Conservation (phyloP, 2,797 vertebrate genomes). For the Channallabes apus region DNA sequence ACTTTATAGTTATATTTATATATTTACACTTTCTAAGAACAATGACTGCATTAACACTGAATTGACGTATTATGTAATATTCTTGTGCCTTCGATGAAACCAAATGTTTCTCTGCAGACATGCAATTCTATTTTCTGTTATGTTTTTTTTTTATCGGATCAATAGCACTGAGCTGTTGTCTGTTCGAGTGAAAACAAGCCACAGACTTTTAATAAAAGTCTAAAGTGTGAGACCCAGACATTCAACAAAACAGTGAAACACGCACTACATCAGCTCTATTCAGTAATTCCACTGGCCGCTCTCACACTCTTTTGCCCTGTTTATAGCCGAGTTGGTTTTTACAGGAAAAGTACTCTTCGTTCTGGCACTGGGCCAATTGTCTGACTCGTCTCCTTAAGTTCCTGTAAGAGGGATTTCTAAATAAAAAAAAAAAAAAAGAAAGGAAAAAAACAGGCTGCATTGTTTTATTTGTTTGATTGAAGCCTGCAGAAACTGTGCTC, state of each 20-base stretch:
- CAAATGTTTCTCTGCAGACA: background rate
- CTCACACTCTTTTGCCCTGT: constrained; percentile 40
- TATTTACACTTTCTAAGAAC: background rate
- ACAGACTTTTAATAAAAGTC: constrained; percentile 27
- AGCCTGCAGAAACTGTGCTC: constrained; percentile 5
- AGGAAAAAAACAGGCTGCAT: background rate
- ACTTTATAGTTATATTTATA: too few species aligned
- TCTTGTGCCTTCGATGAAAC: background rate
- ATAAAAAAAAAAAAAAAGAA: background rate
- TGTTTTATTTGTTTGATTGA: constrained; percentile 23
- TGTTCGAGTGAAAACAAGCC: constrained; percentile 17
- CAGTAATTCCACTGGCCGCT: constrained; percentile 14
- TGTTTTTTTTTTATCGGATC: background rate
- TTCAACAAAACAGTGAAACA: constrained; percentile 30
- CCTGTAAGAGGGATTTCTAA: constrained; percentile 35
- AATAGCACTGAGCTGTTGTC: constrained; percentile 19
- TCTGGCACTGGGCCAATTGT: constrained; percentile 23
- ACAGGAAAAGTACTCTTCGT: constrained; percentile 53
- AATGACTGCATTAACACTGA: background rate
- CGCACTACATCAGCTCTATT: constrained; percentile 34
- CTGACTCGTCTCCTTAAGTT: constrained; percentile 37
- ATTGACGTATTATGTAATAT: background rate
- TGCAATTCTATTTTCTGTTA: constrained; percentile 1
- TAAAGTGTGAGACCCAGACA: constrained; percentile 29
- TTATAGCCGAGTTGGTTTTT: constrained; percentile 47